A percentile compares a stretch with the other conserved stretches of the same genome.
These are phyloP conservation scores for Dryobota labecula DNA, from an alignment of 2,888 invertebrate species.

Conservation along the genomic window DNA sequence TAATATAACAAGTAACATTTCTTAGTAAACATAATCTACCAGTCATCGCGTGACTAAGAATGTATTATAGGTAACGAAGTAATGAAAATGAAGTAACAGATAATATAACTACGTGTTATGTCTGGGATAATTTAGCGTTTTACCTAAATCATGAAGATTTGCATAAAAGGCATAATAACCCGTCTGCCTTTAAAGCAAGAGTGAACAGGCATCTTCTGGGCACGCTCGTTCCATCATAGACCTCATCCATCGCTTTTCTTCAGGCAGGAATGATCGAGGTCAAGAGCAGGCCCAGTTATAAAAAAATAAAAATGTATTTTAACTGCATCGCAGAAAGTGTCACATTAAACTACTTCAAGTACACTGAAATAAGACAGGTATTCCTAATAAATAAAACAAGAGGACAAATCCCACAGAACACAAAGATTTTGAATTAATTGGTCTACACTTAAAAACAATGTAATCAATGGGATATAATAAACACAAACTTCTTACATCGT, in stretches of 20 bases:
- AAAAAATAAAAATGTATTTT: no score
- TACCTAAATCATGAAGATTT: background rate
- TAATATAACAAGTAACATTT: conserved; percentile 16
- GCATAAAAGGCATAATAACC: no score
- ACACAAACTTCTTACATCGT: background rate
- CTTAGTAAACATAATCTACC: conserved; percentile 4
- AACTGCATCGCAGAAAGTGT: background rate
- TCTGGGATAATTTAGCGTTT: background rate
- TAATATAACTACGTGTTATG: background rate
- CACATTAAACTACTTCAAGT: background rate
- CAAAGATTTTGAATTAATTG: background rate
- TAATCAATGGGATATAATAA: background rate
- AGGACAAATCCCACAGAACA: background rate
- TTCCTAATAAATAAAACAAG: conserved; percentile 15
- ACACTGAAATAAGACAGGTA: background rate
- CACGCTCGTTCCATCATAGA: no score
- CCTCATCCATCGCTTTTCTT: no score
- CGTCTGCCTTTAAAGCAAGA: no score
- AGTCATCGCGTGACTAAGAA: conserved; percentile 5
- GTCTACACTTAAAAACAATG: no score
- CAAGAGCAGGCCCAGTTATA: no score
- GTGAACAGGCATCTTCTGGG: no score
- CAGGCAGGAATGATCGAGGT: no score
- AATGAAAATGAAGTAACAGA: background rate
- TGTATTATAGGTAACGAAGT: conserved; percentile 22